Conservation (phyloP, 2,888 invertebrate species). For the Philaethria dido region DNA sequence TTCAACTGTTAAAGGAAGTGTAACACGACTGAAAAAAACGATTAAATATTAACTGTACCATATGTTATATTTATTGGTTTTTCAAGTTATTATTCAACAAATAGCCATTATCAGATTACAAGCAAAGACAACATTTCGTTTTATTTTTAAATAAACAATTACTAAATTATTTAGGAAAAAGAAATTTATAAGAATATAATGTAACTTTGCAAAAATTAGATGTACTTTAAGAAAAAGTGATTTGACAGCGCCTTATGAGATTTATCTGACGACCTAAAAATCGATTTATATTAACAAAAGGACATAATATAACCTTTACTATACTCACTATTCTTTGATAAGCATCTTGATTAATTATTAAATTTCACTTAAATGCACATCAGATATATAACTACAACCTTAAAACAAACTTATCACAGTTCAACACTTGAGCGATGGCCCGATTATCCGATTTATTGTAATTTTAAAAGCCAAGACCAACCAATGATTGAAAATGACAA, state of each 20-base stretch:
- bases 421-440: conserved; percentile 78
- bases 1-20: conserved; percentile 97
- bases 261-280: conserved; percentile 60
- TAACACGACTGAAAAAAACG: conserved; percentile 92
- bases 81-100: conserved; percentile 17
- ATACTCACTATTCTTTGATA: conserved; percentile 89
- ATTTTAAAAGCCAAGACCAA: conserved; percentile 78
- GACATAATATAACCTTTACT: conserved; percentile 67
- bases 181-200: background rate
- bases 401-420: conserved; percentile 78
- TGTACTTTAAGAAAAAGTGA: background rate
- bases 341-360: conserved; percentile 83
- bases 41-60: conserved; percentile 31
- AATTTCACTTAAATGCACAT: conserved; percentile 79
- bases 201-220: conserved; percentile 6
- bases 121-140: conserved; percentile 63
- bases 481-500: conserved; percentile 79
- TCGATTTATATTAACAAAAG: conserved; percentile 74
- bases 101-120: conserved; percentile 56
- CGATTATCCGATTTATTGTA: conserved; percentile 73
- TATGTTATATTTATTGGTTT: conserved; percentile 27
- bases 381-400: conserved; percentile 81
- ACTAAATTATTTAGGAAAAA: conserved; percentile 48
- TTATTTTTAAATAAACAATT: conserved; percentile 52
- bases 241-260: conserved; percentile 31